Conservation (phyloP, 2,113 vertebrate species). For the Syngnathus scovelli region DNA sequence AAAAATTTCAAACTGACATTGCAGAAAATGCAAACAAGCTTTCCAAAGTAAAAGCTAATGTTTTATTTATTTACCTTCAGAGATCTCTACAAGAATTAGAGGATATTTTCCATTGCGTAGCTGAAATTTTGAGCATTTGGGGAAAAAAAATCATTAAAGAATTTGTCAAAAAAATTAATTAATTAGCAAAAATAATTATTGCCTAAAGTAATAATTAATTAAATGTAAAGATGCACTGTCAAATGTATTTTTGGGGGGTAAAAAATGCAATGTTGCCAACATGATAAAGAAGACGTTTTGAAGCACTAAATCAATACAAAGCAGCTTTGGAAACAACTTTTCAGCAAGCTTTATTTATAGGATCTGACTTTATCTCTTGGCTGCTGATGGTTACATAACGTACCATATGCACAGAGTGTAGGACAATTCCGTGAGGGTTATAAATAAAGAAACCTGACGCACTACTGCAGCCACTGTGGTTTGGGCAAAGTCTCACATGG, state of each 20-base stretch:
- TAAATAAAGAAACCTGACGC: conserved; percentile 70
- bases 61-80: no score
- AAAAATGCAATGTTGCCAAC: conserved; percentile 4
- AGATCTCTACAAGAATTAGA: no score
- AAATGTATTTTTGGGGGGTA: not conserved
- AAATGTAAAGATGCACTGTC: not conserved
- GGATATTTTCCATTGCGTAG: no score
- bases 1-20: no score
- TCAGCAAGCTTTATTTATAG: conserved; percentile 45
- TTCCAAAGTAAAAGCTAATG: no score
- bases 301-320: conserved; percentile 39
- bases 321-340: conserved; percentile 46
- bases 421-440: conserved; percentile 63
- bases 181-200: not conserved
- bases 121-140: no score
- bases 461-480: conserved; percentile 64
- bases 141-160: not conserved
- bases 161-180: no score
- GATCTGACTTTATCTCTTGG: conserved; percentile 51
- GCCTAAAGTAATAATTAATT: no score
- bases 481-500: conserved; percentile 66
- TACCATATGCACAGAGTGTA: conserved; percentile 64
- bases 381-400: conserved; percentile 55
- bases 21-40: no score
- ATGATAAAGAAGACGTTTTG: conserved; percentile 15